These are phyloP conservation scores for Leptinotarsa juncta DNA, from an alignment of 2,888 invertebrate genomes.

Conservation along the genomic window DNA sequence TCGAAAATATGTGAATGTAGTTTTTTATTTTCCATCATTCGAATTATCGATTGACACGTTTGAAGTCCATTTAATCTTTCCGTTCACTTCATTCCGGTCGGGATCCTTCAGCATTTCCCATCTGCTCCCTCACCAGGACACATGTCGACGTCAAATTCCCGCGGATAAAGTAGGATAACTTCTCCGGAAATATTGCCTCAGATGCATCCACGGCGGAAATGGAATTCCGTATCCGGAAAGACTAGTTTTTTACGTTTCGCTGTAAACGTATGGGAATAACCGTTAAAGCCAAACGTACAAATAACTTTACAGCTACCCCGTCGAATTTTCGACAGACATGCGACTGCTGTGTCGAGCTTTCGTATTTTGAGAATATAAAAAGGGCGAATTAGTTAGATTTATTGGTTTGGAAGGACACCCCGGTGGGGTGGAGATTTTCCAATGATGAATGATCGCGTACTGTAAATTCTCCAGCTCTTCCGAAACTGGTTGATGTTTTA, in stretches of 20 bases:
- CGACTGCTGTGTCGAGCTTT: constrained; percentile 3
- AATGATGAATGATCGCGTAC: not conserved
- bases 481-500: not conserved
- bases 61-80: not conserved
- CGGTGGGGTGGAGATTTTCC: not conserved
- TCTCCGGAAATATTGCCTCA: constrained; percentile 66
- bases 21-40: too few relatives aligned
- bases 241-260: constrained; percentile 66
- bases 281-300: constrained; percentile 45
- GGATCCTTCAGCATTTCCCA: constrained; percentile 10
- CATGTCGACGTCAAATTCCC: constrained; percentile 70
- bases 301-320: constrained; percentile 40
- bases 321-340: constrained; percentile 30
- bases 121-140: constrained; percentile 60
- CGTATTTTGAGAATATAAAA: constrained; percentile 1
- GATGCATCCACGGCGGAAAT: constrained; percentile 66
- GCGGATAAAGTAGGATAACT: constrained; percentile 71
- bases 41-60: not conserved
- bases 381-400: constrained; percentile 3
- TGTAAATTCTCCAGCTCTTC: not conserved
- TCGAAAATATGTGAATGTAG: too few relatives aligned
- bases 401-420: constrained; percentile 1
- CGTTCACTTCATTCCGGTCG: constrained; percentile 17
- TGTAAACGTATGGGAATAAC: constrained; percentile 43
- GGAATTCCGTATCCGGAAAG: constrained; percentile 70